Evolutionary conservation across 2,113 vertebrate species (phyloP).

Genomic region (Haliaeetus leucogaster): DNA sequence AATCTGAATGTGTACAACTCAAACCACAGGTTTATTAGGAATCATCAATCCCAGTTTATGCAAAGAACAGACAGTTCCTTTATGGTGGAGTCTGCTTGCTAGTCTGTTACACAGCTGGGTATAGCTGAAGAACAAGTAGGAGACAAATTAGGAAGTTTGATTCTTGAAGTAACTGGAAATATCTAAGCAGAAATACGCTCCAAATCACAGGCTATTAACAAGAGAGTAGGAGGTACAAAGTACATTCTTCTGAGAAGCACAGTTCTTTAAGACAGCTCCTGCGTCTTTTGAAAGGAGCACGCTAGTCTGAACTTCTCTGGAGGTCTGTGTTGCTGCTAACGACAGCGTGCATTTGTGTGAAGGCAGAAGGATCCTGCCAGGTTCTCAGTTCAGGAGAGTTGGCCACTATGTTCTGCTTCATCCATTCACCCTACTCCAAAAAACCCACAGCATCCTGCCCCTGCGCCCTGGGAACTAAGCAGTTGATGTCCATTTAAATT

Average conservation of each 20-base stretch:
- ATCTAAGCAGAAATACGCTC: background rate
- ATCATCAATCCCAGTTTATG: conserved; percentile 16
- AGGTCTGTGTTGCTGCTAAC: background rate
- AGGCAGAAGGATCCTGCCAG: background rate
- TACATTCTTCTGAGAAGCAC: background rate
- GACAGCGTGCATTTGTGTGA: rapidly evolving
- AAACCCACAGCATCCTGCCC: background rate
- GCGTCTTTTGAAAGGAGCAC: background rate
- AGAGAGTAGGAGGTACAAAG: background rate
- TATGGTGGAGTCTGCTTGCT: background rate
- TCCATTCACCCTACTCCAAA: background rate
- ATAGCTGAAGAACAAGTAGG: background rate
- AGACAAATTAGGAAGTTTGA: conserved; percentile 6
- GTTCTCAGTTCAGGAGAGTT: background rate
- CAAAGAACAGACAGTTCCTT: conserved; percentile 43
- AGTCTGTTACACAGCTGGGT: conserved; percentile 34
- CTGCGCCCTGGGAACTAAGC: rapidly evolving
- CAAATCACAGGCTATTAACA: background rate
- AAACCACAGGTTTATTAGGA: conserved; percentile 46
- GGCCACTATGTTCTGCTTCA: background rate
- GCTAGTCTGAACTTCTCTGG: background rate
- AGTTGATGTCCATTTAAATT: background rate
- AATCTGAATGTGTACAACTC: background rate
- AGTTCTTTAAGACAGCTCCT: background rate
- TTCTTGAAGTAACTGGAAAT: background rate